Conservation (phyloP, 2,888 invertebrate species). For the Campoplex capitator region DNA sequence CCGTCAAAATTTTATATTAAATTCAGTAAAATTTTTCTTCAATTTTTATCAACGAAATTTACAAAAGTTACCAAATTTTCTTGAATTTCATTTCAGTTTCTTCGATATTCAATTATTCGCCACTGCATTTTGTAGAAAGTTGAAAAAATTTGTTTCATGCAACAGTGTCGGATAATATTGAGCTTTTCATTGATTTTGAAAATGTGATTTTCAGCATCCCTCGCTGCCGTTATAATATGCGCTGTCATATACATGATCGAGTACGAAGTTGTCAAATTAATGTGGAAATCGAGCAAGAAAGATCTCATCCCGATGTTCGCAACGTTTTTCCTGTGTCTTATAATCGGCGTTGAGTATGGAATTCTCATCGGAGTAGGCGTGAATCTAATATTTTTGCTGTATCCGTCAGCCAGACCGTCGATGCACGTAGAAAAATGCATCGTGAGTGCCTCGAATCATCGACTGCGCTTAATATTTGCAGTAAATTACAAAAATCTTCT, state of each 20-base stretch:
- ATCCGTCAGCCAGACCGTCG: constrained; percentile 93
- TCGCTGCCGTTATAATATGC: constrained; percentile 97
- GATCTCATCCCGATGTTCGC: constrained; percentile 93
- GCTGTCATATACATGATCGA: constrained; percentile 98
- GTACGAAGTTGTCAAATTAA: constrained; percentile 93
- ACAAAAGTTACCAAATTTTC: no score
- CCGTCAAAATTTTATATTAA: background rate
- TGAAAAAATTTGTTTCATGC: no score
- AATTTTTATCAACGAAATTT: no score
- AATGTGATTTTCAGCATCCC: constrained; percentile 86
- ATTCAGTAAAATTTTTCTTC: no score
- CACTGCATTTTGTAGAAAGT: no score
- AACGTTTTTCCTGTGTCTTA: constrained; percentile 93
- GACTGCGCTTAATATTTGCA: background rate
- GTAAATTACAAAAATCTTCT: background rate
- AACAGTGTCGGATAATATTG: no score
- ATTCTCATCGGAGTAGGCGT: constrained; percentile 93
- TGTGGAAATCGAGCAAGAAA: constrained; percentile 93
- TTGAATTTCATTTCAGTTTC: no score
- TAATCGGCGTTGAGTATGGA: constrained; percentile 94
- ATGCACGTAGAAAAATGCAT: constrained; percentile 90
- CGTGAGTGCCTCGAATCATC: constrained; percentile 84
- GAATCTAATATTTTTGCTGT: constrained; percentile 91
- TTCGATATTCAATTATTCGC: no score
- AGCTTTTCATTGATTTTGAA: background rate